phyloP scores from a whole-genome alignment of 2,113 vertebrate genomes.

The Cettia cetti region DNA sequence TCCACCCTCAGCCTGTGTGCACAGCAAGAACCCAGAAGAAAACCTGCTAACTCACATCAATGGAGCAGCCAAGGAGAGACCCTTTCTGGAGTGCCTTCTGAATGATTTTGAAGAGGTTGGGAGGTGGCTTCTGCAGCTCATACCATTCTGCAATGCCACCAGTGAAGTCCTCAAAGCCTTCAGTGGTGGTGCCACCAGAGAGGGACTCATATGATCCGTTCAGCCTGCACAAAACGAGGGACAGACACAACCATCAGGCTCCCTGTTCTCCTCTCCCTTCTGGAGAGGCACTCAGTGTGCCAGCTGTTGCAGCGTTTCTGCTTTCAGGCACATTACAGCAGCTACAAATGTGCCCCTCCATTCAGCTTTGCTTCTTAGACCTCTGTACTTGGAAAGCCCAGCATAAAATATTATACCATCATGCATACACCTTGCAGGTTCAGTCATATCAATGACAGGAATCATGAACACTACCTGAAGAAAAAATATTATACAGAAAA shows the following conservation, averaged over 20 bases:
- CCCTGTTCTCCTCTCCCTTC: neutral
- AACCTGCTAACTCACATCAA: constrained; percentile 79
- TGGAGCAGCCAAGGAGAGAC: constrained; percentile 91
- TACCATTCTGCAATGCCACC: constrained; percentile 91
- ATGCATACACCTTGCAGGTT: neutral
- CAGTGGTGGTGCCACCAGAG: constrained; percentile 89
- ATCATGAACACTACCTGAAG: neutral
- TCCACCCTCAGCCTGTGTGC: fast-evolving
- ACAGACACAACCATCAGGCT: neutral
- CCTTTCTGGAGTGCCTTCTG: constrained; percentile 87
- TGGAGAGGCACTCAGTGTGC: neutral
- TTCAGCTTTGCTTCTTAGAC: neutral
- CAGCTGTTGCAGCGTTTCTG: neutral
- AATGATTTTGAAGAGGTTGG: constrained; percentile 87
- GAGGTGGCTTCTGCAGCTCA: constrained; percentile 80
- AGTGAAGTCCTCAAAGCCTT: constrained; percentile 95
- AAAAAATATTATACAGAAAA: neutral
- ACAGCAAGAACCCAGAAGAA: neutral
- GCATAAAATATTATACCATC: neutral
- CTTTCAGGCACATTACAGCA: neutral
- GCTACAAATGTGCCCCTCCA: fast-evolving
- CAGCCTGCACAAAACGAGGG: constrained; percentile 55
- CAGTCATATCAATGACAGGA: neutral
- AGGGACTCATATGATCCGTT: constrained; percentile 90
- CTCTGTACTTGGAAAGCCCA: neutral